These are phyloP conservation scores for Anorthoa munda DNA, from an alignment of 2,888 invertebrate species.

Conservation along the genomic window DNA sequence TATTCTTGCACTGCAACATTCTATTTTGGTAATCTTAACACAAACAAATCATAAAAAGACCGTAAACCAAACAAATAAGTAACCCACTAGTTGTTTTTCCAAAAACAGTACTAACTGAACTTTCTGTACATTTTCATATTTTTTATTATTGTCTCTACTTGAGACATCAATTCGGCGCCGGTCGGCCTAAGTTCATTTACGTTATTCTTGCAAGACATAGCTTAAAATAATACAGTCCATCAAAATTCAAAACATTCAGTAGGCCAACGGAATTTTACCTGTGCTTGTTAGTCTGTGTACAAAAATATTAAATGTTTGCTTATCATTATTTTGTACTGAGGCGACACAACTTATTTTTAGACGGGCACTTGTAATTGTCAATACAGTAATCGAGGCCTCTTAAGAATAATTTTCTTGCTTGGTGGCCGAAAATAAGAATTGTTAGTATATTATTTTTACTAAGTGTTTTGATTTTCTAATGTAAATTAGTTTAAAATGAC, in stretches of 20 bases:
- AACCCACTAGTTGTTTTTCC: slow-evolving; percentile 3
- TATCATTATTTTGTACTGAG: slow-evolving; percentile 67
- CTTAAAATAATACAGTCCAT: slow-evolving; percentile 32
- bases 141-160: slow-evolving; percentile 58
- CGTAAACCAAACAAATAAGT: slow-evolving; percentile 18
- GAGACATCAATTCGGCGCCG: slow-evolving; percentile 65
- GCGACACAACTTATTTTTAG: slow-evolving; percentile 60
- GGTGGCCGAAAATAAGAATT: slow-evolving; percentile 55
- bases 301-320: slow-evolving; percentile 66
- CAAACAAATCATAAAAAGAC: slow-evolving; percentile 33
- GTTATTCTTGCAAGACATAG: slow-evolving; percentile 46
- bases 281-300: slow-evolving; percentile 27
- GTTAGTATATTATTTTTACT: slow-evolving; percentile 13
- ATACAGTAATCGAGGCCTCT: slow-evolving; percentile 66
- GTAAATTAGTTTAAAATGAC: background rate
- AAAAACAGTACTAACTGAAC: slow-evolving; percentile 45
- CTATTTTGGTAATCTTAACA: background rate
- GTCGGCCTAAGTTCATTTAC: slow-evolving; percentile 63
- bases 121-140: slow-evolving; percentile 52
- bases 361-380: slow-evolving; percentile 64
- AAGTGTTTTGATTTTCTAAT: slow-evolving; percentile 41
- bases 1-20: background rate
- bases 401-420: slow-evolving; percentile 52
- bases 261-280: background rate
- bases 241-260: slow-evolving; percentile 34